A percentile compares a stretch with the other conserved stretches of the same genome.
Evolutionary conservation across 2,888 invertebrate species (phyloP).

Genomic region (Melinaea menophilus): DNA sequence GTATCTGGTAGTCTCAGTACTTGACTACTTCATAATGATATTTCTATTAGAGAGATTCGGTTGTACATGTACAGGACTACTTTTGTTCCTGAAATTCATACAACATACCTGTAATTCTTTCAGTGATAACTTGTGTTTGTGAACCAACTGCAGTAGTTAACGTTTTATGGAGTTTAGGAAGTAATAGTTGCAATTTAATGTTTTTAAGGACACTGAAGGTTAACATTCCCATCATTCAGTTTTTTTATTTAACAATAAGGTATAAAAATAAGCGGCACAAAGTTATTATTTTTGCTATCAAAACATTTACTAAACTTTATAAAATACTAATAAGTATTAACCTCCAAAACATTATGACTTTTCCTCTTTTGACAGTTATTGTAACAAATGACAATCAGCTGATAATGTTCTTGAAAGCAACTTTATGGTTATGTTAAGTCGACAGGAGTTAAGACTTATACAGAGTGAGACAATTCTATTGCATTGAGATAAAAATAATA

Average conservation of each 20-base stretch:
- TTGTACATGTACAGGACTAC: no score
- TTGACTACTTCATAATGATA: no score
- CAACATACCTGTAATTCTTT: conserved; percentile 26
- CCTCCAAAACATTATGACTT: conserved; percentile 3
- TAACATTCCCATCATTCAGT: conserved; percentile 47
- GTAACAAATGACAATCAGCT: conserved; percentile 19
- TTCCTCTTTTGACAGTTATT: neutral
- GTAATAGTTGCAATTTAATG: conserved; percentile 42
- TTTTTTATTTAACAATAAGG: neutral
- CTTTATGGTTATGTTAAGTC: neutral
- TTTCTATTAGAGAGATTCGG: no score
- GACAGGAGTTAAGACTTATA: neutral
- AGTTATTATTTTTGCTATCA: no score
- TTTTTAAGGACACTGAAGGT: conserved; percentile 53
- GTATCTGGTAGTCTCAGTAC: no score
- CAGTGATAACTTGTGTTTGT: conserved; percentile 10
- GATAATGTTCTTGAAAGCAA: neutral
- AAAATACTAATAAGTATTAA: no score
- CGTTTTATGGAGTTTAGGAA: conserved; percentile 13
- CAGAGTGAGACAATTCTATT: no score
- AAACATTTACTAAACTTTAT: no score
- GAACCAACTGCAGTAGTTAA: conserved; percentile 13
- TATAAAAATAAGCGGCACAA: neutral
- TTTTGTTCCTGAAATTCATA: no score
- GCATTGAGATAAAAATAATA: no score